Base-by-base conservation (phyloP, 2,797 vertebrate species). In the Vespertilio murinus region DNA sequence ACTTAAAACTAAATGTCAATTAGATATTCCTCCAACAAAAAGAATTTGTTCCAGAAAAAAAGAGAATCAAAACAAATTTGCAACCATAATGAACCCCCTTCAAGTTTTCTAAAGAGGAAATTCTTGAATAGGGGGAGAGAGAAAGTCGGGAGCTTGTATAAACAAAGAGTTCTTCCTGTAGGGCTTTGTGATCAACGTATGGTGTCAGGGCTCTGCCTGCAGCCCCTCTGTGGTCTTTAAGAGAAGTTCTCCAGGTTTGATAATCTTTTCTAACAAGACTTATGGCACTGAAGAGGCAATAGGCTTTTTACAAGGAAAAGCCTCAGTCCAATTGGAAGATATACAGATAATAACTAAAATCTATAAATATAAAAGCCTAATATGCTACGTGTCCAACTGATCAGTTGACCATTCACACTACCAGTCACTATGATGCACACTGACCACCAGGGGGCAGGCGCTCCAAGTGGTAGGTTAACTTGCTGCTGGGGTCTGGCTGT, bases 171-270 rank as follows among this genome's bases (percentile, higher is more conserved):
- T 38, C 49, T 38, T 78, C 74, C 33, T 5, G n/a, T 1, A 25
- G 49, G 12, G 49, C 49, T 35, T 9, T 35, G 49, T 8, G 18
- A 12, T 9, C 5, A n/a, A 23, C 2, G 2, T 1, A 1, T n/a
- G 33, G 74, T 52, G 20, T 54, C 20, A 16, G 12, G 6, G 22
- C 49, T 9, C 33, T 5, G 7, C 33, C 49, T n/a, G 11, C 20
- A 35, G 7, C 2, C 47, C 12, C 74, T 8, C 74, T 49, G 5
- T 23, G 74, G n/a, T 33, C 30, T 23, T 30, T 7, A 0, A 16
- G 79, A 13, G 40, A 20, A 6, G 12, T 10, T 42, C 59, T 30
- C 30, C 6, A 3, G 3, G 30, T 17, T 25, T 8, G 30, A 33
- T 35, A 4, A 64, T 14, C 28, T 33, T n/a, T 20, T 25, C 59